Evolutionary conservation across 2,113 vertebrate genomes (phyloP).

Genomic region (Leptocoma aspasia): DNA sequence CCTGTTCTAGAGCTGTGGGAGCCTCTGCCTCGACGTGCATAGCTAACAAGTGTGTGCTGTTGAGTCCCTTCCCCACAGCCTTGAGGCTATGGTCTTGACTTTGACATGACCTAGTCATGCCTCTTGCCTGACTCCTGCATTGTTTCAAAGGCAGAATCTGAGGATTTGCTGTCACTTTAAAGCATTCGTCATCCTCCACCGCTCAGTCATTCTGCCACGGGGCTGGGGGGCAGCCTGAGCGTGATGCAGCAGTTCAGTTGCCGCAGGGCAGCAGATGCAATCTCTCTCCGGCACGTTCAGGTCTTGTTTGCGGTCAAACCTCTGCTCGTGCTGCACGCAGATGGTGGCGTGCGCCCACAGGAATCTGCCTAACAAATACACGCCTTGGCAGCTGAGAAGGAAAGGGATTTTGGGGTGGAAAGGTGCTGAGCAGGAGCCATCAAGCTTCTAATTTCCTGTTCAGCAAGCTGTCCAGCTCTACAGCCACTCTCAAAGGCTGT

Average conservation of each 20-base stretch:
- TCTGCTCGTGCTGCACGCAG: not conserved
- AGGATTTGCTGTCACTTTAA: not conserved
- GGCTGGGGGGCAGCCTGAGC: not conserved
- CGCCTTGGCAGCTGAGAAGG: not conserved
- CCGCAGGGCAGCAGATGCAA: conserved; percentile 25
- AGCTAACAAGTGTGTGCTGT: not conserved
- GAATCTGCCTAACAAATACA: not conserved
- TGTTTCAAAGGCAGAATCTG: not conserved
- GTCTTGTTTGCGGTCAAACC: conserved; percentile 27
- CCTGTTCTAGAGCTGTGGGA: not conserved
- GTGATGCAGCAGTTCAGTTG: not conserved
- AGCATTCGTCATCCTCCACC: not conserved
- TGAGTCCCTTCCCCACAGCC: not conserved
- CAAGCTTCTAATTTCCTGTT: not conserved
- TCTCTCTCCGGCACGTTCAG: not conserved
- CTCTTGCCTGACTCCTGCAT: not conserved
- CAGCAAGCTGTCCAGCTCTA: not conserved
- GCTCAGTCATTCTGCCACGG: not conserved
- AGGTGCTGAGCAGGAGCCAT: not conserved
- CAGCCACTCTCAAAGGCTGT: not conserved
- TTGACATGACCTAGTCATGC: not conserved
- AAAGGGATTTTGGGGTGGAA: not conserved
- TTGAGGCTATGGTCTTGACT: not conserved
- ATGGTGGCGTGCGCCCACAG: not conserved
- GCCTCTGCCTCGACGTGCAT: rapidly evolving